Conservation (phyloP, 2,888 invertebrate species). For the Drosophila tanythrix region DNA sequence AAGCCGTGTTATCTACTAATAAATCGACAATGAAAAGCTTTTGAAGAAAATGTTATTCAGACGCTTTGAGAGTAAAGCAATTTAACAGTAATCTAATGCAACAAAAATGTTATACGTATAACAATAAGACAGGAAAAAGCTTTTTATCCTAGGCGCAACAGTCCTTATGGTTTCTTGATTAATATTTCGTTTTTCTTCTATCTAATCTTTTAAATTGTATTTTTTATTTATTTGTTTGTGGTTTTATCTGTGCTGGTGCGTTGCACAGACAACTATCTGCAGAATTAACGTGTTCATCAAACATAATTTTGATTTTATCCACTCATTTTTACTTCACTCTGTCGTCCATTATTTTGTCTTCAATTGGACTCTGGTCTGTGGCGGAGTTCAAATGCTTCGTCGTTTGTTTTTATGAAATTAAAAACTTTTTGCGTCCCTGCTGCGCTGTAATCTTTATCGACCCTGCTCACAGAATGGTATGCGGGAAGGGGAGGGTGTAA, state of each 20-base stretch:
- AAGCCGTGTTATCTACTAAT: neutral
- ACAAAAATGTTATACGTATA: neutral
- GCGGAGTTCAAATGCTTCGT: constrained; percentile 51
- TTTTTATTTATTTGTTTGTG: neutral
- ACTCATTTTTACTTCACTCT: neutral
- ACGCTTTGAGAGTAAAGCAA: neutral
- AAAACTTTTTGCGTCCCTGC: constrained; percentile 56
- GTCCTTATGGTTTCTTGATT: neutral
- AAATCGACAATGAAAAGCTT: neutral
- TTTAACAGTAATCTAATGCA: neutral
- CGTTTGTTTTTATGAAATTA: constrained; percentile 76
- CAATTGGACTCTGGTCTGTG: constrained; percentile 35
- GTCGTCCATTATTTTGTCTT: constrained; percentile 10
- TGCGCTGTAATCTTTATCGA: constrained; percentile 63
- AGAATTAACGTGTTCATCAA: constrained; percentile 12
- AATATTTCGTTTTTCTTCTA: neutral
- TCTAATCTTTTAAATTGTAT: neutral
- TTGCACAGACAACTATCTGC: neutral
- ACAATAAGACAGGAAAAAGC: neutral
- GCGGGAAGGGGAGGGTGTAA: neutral
- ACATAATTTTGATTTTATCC: neutral
- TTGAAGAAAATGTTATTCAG: neutral
- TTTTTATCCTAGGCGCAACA: neutral
- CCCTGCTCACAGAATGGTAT: constrained; percentile 6
- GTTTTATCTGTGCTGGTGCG: neutral